phyloP scores from a whole-genome alignment of 2,888 invertebrate genomes.

The Chalcis sispes region DNA sequence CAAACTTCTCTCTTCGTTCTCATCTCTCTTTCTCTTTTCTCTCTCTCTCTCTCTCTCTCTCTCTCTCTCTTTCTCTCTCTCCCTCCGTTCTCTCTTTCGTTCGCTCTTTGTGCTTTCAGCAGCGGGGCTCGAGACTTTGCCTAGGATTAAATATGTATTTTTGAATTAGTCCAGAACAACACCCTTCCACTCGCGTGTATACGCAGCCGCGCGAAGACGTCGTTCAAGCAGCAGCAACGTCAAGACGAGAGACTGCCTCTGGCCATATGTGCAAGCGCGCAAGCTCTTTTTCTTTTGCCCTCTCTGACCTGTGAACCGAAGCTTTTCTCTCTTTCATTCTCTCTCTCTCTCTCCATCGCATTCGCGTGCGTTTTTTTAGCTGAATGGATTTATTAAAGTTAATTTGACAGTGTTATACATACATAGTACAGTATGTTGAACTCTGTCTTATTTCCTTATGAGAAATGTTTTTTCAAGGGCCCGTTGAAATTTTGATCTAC shows the following conservation, averaged over 20 bases:
- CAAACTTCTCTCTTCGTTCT: slow-evolving; percentile 36
- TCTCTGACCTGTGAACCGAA: neutral
- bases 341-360: too few species aligned
- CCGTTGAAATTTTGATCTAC: neutral
- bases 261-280: neutral
- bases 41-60: slow-evolving; percentile 19
- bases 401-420: neutral
- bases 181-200: slow-evolving; percentile 34
- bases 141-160: slow-evolving; percentile 74
- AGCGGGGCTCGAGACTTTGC: slow-evolving; percentile 64
- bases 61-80: slow-evolving; percentile 5
- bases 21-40: slow-evolving; percentile 28
- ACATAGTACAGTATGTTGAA: too few species aligned
- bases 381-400: neutral
- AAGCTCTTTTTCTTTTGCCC: slow-evolving; percentile 2
- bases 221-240: slow-evolving; percentile 26
- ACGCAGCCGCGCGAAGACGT: slow-evolving; percentile 17
- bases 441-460: neutral
- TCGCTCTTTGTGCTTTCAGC: slow-evolving; percentile 28
- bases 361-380: neutral
- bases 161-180: slow-evolving; percentile 71
- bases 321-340: too few species aligned
- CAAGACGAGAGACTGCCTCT: neutral
- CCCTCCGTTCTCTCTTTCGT: slow-evolving; percentile 21
- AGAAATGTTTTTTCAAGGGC: neutral